Evolutionary conservation across 2,888 invertebrate genomes (phyloP).

Genomic region (Germaria angustata): DNA sequence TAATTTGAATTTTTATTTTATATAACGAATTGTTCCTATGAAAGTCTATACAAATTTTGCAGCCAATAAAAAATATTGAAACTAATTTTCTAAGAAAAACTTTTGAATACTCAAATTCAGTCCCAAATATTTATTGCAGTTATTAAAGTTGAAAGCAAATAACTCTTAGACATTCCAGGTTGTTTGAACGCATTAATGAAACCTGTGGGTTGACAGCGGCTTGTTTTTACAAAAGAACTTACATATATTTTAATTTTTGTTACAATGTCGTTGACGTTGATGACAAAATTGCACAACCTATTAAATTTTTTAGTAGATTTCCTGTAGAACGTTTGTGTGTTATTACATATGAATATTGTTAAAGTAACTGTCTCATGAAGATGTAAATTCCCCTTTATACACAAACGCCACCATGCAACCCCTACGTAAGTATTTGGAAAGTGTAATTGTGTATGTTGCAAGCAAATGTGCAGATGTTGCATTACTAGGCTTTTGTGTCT

Average conservation of each 20-base stretch:
- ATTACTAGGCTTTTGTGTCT: slow-evolving; percentile 54
- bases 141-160: background rate
- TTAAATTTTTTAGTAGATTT: slow-evolving; percentile 71
- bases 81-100: too few species aligned
- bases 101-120: too few species aligned
- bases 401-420: background rate
- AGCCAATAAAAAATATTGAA: too few species aligned
- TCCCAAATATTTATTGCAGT: background rate
- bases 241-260: background rate
- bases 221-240: background rate
- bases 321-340: slow-evolving; percentile 67
- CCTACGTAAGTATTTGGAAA: background rate
- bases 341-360: slow-evolving; percentile 29
- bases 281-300: slow-evolving; percentile 69
- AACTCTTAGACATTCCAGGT: background rate
- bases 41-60: too few species aligned
- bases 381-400: too few species aligned
- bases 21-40: too few species aligned
- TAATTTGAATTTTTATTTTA: too few species aligned
- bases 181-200: background rate
- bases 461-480: slow-evolving; percentile 10
- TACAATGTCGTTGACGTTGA: slow-evolving; percentile 57
- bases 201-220: background rate
- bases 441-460: background rate
- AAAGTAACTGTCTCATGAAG: slow-evolving; percentile 30